Evolutionary conservation across 2,113 vertebrate species (phyloP).

Genomic region (Nycticryphes semicollaris): DNA sequence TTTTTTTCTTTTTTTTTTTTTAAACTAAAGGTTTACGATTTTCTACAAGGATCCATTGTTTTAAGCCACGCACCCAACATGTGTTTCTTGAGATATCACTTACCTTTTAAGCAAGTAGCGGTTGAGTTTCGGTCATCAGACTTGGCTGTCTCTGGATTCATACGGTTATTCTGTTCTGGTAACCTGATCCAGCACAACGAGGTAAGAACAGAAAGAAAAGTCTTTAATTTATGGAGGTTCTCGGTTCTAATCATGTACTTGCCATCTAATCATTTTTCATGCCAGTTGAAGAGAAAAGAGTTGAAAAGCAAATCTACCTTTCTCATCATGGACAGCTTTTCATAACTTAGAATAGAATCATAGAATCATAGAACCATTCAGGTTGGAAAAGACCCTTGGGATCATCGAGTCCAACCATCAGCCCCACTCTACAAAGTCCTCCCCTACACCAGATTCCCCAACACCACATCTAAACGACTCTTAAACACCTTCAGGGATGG

Average conservation of each 20-base stretch:
- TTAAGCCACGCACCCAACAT: neutral
- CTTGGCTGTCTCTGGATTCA: neutral
- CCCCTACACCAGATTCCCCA: too few species aligned
- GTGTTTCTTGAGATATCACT: constrained; percentile 36
- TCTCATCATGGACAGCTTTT: constrained; percentile 64
- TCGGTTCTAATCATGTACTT: constrained; percentile 61
- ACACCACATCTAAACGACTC: too few species aligned
- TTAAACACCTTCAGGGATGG: too few species aligned
- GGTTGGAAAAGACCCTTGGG: too few species aligned
- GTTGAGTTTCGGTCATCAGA: constrained; percentile 1
- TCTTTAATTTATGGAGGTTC: constrained; percentile 55
- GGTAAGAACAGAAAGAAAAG: constrained; percentile 50
- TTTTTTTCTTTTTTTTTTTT: neutral
- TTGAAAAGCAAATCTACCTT: constrained; percentile 66
- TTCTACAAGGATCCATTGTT: constrained; percentile 69
- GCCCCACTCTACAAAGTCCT: too few species aligned
- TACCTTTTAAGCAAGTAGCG: constrained; percentile 32
- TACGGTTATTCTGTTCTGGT: constrained; percentile 35
- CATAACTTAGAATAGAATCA: constrained; percentile 19
- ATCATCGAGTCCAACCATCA: too few species aligned
- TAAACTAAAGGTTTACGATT: neutral
- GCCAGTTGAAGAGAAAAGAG: constrained; percentile 69
- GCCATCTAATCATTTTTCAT: constrained; percentile 75
- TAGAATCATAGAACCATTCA: too few species aligned
- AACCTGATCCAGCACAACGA: constrained; percentile 40